Conservation (phyloP, 2,888 invertebrate species). For the Cynaeus angustus region DNA sequence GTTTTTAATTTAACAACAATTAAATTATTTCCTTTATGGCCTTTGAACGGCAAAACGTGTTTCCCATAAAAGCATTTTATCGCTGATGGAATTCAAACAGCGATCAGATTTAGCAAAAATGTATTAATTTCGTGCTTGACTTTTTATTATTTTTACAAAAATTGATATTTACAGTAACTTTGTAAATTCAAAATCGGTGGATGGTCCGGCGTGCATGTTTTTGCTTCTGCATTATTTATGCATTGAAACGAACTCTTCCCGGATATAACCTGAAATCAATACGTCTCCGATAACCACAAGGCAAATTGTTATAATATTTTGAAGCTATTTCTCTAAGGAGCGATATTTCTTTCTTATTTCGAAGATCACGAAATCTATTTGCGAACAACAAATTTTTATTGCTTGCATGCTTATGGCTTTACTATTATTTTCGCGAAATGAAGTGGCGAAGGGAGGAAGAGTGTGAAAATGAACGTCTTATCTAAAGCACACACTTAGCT, state of each 20-base stretch:
- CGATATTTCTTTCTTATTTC: background rate
- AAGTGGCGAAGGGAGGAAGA: slow-evolving; percentile 33
- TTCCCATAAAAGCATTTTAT: too few relatives aligned
- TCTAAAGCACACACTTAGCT: slow-evolving; percentile 48
- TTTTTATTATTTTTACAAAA: too few relatives aligned
- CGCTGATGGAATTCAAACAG: too few relatives aligned
- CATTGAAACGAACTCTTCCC: slow-evolving; percentile 1
- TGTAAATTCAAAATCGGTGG: too few relatives aligned
- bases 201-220: too few relatives aligned
- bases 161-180: too few relatives aligned
- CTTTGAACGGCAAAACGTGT: too few relatives aligned
- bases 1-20: too few relatives aligned
- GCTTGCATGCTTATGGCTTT: background rate
- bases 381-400: slow-evolving; percentile 20
- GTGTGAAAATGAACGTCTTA: slow-evolving; percentile 36
- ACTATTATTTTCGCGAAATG: slow-evolving; percentile 16
- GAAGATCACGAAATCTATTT: background rate
- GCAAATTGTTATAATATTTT: slow-evolving; percentile 21
- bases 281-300: slow-evolving; percentile 12
- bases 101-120: too few relatives aligned
- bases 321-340: slow-evolving; percentile 7
- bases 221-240: too few relatives aligned
- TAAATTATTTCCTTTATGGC: too few relatives aligned
- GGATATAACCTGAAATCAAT: slow-evolving; percentile 10
- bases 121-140: too few relatives aligned